Evolutionary conservation across 2,888 invertebrate species (phyloP), one percentile per base, ranked within the genome.

Genomic region (Lasioglossum marginatum): DNA sequence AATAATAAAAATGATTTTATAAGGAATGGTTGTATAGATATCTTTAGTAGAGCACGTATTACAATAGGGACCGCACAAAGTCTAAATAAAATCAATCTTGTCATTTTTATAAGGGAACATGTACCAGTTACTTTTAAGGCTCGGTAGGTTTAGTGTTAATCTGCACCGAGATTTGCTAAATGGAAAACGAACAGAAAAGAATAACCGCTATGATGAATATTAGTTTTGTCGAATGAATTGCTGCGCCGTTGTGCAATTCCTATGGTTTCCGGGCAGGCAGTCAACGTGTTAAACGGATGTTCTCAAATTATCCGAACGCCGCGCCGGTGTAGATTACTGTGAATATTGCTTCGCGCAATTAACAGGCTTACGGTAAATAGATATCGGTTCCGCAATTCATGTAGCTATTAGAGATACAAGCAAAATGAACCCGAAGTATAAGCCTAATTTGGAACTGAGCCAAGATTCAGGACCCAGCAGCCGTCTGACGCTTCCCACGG

Each of bases 391-490:
- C 4, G 27, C 2, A 19, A 70, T 68, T 19, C 45, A 52, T 70
- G 34, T n/a, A 75, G 57, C 37, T 10, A 52, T 19, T 14, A 85
- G 71, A 23, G n/a, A n/a, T 19, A 19, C 31, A 8, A 31, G 8
- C 2, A 31, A 82, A 85, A 85, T 78, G 82, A 77, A 71, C 34
- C n/a, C n/a, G 16, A 31, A 40, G 14, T 14, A 40, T 82, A 79
- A 82, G 63, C 81, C 57, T 78, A 57, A 40, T 68, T n/a, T 37
- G 34, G 77, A 63, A 71, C 34, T 2, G 8, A 19, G 43, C 43
- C 77, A 70, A 43, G 45, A 68, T 72, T 81, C 48, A 45, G 45
- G 23, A n/a, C 31, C n/a, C 63, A 1, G 16, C 27, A 57, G 45
- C 14, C 73, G 73, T 72, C 70, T 76, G 82, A 34, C 10, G 23